Percentiles rank a stretch among this genome's conserved stretches.
Conservation (phyloP, 2,113 vertebrate genomes). For the Oncorhynchus nerka region DNA sequence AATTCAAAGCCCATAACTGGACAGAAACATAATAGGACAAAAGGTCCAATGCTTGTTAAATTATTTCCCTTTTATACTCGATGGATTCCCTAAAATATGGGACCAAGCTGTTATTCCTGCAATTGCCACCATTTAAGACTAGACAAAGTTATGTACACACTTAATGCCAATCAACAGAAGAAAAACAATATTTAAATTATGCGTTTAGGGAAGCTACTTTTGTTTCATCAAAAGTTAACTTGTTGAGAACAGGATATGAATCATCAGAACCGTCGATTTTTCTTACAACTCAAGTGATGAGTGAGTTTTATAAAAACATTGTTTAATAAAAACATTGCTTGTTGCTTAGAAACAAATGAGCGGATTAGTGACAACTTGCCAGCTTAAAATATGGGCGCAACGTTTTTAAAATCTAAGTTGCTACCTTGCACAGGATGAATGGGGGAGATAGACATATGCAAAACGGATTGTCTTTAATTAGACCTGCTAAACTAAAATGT, state of each 20-base stretch:
- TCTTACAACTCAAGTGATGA: background rate
- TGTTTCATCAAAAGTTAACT: background rate
- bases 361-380: background rate
- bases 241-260: background rate
- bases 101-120: too few species aligned
- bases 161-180: too few species aligned
- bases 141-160: too few species aligned
- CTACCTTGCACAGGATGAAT: background rate
- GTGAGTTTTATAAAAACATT: background rate
- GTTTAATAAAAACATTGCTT: background rate
- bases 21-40: too few species aligned
- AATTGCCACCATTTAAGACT: too few species aligned
- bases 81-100: too few species aligned
- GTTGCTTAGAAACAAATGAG: slow-evolving; percentile 6
- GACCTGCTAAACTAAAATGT: too few species aligned
- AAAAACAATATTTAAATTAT: too few species aligned
- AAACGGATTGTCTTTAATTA: too few species aligned
- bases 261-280: background rate
- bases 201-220: background rate
- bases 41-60: too few species aligned
- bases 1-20: too few species aligned
- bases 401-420: background rate
- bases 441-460: background rate
- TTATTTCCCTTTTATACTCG: too few species aligned
- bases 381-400: background rate